A percentile compares a stretch with the other conserved stretches of the same genome.
phyloP scores from a whole-genome alignment of 1,140 invertebrate genomes.

The Drosophila pachea region DNA sequence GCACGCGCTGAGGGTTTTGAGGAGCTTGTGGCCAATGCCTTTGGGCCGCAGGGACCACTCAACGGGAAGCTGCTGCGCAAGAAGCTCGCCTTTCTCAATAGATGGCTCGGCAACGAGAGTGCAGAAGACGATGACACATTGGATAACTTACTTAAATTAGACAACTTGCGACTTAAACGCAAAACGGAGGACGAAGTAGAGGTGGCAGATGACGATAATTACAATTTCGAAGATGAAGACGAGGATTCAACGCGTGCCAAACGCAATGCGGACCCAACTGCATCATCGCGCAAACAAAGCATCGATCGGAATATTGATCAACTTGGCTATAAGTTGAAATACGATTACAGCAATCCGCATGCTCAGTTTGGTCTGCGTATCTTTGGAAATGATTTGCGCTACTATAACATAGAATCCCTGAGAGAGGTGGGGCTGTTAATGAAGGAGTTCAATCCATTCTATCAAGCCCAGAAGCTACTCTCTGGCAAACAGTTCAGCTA shows the following conservation, averaged over 20 bases:
- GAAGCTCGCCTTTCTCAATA: slow-evolving; percentile 80
- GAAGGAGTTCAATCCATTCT: slow-evolving; percentile 83
- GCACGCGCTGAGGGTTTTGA: slow-evolving; percentile 92
- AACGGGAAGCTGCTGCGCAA: slow-evolving; percentile 83
- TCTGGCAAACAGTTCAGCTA: slow-evolving; percentile 89
- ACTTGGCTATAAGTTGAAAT: slow-evolving; percentile 72
- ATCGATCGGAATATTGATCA: slow-evolving; percentile 63
- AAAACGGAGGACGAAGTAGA: slow-evolving; percentile 5
- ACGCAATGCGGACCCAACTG: slow-evolving; percentile 16
- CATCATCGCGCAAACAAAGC: slow-evolving; percentile 37
- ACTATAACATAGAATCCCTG: slow-evolving; percentile 84
- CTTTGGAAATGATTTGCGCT: slow-evolving; percentile 89
- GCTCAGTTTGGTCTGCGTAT: slow-evolving; percentile 82
- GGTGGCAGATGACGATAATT: slow-evolving; percentile 44
- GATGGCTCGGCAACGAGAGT: slow-evolving; percentile 67
- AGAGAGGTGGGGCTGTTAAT: slow-evolving; percentile 83
- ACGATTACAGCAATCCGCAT: slow-evolving; percentile 81
- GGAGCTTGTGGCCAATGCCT: slow-evolving; percentile 88
- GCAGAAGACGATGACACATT: slow-evolving; percentile 64
- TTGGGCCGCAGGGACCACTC: slow-evolving; percentile 86
- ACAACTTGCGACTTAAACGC: slow-evolving; percentile 63
- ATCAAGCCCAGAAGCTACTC: slow-evolving; percentile 84
- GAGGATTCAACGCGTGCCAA: slow-evolving; percentile 20
- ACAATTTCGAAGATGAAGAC: slow-evolving; percentile 48
- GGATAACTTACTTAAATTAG: slow-evolving; percentile 67